Evolutionary conservation across 1,140 invertebrate species (phyloP), one percentile per base, ranked within the genome.

Genomic region (Aphidius gifuensis): DNA sequence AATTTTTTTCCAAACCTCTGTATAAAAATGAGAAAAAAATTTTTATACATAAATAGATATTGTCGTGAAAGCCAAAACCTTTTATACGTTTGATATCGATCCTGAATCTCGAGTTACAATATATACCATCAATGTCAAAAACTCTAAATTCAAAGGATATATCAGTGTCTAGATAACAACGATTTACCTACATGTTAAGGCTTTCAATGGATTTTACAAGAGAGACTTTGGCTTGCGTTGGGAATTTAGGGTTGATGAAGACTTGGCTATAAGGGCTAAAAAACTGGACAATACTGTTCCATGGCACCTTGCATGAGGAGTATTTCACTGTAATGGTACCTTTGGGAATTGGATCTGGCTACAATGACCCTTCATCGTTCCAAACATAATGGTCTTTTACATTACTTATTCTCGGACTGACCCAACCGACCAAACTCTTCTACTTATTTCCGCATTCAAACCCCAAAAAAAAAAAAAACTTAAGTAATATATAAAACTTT

Each of bases 81-180:
- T 32, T 32, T 32, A 32, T 32, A 32, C 23, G 4, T 32, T 32
- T 32, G 2, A 32, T 32, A 32, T 32, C 23, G 23, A 32, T 32
- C 4, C 4, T 32, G 23, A 32, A 32, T 32, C 23, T 32, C 23
- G 23, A 32, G 23, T 32, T 32, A 32, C 23, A 32, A 32, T 32
- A 32, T 32, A 32, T 32, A 32, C 23, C 23, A 32, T 32, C 23
- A 32, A 32, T 32, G 23, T 32, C 23, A 32, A 32, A 32, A 32
- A 32, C 23, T 32, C 2, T 32, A 32, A 32, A 32, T 32, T 32
- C 23, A 32, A 32, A 32, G 72, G 78, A 77, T 80, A 80, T 81
- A 80, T 81, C 79, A 80, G 78, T 81, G 79, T 80, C 78, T 74
- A 80, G 80, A 81, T 81, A 81, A 80, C 79, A 77, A 80, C 80